These are phyloP conservation scores for Stenodera caucasica DNA, from an alignment of 2,888 invertebrate species.

Conservation along the genomic window DNA sequence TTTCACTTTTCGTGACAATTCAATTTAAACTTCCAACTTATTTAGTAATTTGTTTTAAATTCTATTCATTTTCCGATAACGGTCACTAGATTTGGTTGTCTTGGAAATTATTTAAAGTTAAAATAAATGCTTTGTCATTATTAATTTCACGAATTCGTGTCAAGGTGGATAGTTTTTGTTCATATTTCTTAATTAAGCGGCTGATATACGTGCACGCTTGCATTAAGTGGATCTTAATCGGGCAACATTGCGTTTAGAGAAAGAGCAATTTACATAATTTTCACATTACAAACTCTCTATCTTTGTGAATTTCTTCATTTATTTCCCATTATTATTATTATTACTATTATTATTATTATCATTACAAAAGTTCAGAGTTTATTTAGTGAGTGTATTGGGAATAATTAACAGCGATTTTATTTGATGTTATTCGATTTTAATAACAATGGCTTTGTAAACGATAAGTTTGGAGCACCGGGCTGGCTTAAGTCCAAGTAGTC, in stretches of 20 bases:
- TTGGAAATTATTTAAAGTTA: not conserved
- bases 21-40: not conserved
- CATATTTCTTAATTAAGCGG: too few relatives aligned
- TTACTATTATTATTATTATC: too few relatives aligned
- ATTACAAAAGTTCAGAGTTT: not conserved
- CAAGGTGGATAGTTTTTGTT: not conserved
- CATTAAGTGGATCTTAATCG: too few relatives aligned
- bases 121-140: not conserved
- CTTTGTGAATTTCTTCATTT: too few relatives aligned
- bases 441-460: not conserved
- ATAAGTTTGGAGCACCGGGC: slow-evolving; percentile 4
- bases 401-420: not conserved
- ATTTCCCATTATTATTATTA: not conserved
- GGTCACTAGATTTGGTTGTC: not conserved
- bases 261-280: too few relatives aligned
- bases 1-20: not conserved
- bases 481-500: slow-evolving; percentile 6
- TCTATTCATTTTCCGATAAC: too few relatives aligned
- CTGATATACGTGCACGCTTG: too few relatives aligned
- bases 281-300: too few relatives aligned
- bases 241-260: too few relatives aligned
- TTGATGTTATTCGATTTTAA: not conserved
- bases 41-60: too few relatives aligned
- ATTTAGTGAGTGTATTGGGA: not conserved
- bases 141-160: not conserved